Evolutionary conservation across 1,140 invertebrate species (phyloP), one percentile per base, ranked within the genome.

Genomic region (Adoxophyes honmai): DNA sequence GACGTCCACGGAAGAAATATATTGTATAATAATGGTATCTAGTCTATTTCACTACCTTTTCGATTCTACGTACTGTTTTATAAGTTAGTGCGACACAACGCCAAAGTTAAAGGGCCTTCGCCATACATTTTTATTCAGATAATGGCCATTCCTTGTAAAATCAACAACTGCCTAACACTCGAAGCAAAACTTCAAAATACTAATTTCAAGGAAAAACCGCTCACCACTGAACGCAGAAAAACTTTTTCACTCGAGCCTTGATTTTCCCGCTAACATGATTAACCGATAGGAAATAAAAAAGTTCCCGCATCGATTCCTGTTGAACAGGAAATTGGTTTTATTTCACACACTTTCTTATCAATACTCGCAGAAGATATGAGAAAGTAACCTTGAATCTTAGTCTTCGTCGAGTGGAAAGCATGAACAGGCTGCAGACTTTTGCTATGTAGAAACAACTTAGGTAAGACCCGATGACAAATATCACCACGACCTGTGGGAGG

Each of bases 141-240:
- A 44, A 44, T 44, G 39, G 16, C 15, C 1, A 33, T 11, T 21
- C 14, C 42, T 3, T 21, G 8, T n/a, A 48, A 10, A 28, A 3
- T 28, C 2, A 28, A 28, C 6, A 3, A 48, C 42, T 16, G 11
- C 39, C 15, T 13, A 2, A 44, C 11, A 14, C 10, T 11, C 7
- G 4, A 48, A 21, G 42, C 16, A 16, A 48, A 52, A 35, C 34
- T 34, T 34, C 18, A 16, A 35, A 34, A 35, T 52, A 35, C 9
- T 16, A 16, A 16, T 35, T 34, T 15, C 13, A 38, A 54, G 5
- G 6, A 9, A 54, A 54, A 54, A 54, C 18, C 18, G 11, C 69
- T 70, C 52, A 88, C 85, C 85, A 88, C 54, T 88, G 85, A 5
- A 85, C 82, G 34, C 66, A 69, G 66, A 88, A 88, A 57, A 84